phyloP scores from a whole-genome alignment of 2,888 invertebrate genomes.

The Microdon myrmicae region DNA sequence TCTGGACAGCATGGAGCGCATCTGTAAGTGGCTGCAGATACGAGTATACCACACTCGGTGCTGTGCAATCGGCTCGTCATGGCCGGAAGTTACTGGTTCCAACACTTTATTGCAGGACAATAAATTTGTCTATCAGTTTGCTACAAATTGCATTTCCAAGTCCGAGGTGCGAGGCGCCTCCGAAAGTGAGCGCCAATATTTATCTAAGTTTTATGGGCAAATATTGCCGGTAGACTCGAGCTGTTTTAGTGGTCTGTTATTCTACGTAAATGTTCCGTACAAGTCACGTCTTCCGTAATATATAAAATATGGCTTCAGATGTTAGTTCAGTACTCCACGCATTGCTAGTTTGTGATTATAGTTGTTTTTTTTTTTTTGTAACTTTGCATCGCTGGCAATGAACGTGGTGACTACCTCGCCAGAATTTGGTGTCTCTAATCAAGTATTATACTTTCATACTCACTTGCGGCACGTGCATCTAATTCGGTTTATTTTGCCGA shows the following conservation, averaged over 20 bases:
- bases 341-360: neutral
- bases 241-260: conserved; percentile 32
- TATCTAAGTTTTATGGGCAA: conserved; percentile 41
- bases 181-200: conserved; percentile 39
- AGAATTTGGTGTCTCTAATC: too few species aligned
- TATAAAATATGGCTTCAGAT: conserved; percentile 10
- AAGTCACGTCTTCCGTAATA: too few species aligned
- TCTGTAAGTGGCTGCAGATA: conserved; percentile 3
- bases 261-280: conserved; percentile 26
- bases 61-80: too few species aligned
- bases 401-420: too few species aligned
- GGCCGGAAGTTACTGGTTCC: conserved; percentile 21
- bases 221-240: too few species aligned
- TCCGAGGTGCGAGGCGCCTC: conserved; percentile 7
- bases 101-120: conserved; percentile 27
- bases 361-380: conserved; percentile 1
- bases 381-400: conserved; percentile 13
- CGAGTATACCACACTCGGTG: neutral
- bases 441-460: conserved; percentile 24
- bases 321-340: neutral
- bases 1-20: conserved; percentile 5
- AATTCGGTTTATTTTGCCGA: conserved; percentile 7
- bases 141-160: conserved; percentile 31
- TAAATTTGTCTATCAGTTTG: conserved; percentile 44
- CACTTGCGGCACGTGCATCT: conserved; percentile 11